phyloP scores from a whole-genome alignment of 2,113 vertebrate species.

The Plestiodon gilberti region DNA sequence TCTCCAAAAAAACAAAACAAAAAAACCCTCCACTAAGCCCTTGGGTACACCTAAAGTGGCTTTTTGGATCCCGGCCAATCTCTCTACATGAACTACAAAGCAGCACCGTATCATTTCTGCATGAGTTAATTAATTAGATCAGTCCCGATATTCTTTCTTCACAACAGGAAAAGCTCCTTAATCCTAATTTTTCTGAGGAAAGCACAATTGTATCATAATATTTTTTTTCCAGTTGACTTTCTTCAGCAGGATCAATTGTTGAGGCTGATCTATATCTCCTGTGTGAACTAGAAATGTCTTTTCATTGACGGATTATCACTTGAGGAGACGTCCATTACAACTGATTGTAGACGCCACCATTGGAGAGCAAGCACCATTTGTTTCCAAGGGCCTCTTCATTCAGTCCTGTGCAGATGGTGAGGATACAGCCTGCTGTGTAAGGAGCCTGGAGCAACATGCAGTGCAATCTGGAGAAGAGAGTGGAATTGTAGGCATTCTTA shows the following conservation, averaged over 20 bases:
- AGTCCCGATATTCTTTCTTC: background rate
- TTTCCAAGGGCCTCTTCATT: background rate
- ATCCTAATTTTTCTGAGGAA: background rate
- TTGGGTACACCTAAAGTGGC: background rate
- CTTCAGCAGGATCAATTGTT: slow-evolving; percentile 15
- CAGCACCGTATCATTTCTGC: slow-evolving; percentile 8
- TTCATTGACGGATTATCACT: rapidly evolving
- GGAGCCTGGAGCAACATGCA: background rate
- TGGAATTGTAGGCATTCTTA: background rate
- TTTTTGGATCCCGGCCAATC: background rate
- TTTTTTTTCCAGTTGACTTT: background rate
- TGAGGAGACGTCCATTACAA: background rate
- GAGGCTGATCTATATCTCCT: background rate
- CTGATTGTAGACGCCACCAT: background rate
- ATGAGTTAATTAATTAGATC: background rate
- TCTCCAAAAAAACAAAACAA: background rate
- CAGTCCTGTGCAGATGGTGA: background rate
- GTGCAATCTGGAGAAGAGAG: background rate
- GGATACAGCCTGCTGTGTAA: background rate
- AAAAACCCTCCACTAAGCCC: background rate
- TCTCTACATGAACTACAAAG: background rate
- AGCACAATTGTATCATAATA: background rate
- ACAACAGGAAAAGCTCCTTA: background rate
- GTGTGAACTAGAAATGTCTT: slow-evolving; percentile 11
- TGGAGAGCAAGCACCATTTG: background rate